Conservation (phyloP, 1,140 invertebrate species). For the Radopholus similis region DNA sequence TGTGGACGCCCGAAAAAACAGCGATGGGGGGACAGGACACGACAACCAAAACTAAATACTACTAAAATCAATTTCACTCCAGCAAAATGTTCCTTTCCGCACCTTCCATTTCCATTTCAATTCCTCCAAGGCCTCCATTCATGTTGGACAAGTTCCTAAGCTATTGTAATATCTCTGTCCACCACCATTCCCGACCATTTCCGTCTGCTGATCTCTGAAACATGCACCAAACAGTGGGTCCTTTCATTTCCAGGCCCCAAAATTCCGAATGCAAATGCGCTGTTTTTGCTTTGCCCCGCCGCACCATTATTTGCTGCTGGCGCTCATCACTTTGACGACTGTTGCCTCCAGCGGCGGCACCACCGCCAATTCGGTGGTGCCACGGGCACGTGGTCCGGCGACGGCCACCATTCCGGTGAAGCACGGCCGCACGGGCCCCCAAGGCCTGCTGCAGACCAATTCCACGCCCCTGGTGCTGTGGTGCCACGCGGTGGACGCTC, state of each 20-base stretch:
- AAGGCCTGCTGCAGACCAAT: constrained; percentile 10
- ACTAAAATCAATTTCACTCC: too few relatives aligned
- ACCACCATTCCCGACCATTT: background rate
- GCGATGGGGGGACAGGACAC: too few relatives aligned
- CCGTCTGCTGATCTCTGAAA: background rate
- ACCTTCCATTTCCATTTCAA: background rate
- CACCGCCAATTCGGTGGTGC: background rate
- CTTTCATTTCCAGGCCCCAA: background rate
- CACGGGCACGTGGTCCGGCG: background rate
- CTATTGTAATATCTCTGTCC: too few relatives aligned
- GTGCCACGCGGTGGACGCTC: constrained; percentile 27
- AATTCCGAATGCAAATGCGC: background rate
- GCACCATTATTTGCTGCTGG: background rate
- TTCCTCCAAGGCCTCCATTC: background rate
- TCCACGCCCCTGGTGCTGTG: constrained; percentile 6
- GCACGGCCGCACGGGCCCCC: constrained; percentile 9
- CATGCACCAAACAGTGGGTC: background rate
- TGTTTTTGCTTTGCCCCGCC: background rate
- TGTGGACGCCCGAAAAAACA: too few relatives aligned
- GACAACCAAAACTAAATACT: too few relatives aligned
- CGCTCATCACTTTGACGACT: background rate
- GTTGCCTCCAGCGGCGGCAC: background rate
- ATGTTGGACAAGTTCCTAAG: too few relatives aligned
- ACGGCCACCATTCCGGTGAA: constrained; percentile 2
- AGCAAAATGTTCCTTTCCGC: background rate